Base-by-base conservation (phyloP, 35 echinoderm and acorn worm species). In the Anneissia japonica region DNA sequence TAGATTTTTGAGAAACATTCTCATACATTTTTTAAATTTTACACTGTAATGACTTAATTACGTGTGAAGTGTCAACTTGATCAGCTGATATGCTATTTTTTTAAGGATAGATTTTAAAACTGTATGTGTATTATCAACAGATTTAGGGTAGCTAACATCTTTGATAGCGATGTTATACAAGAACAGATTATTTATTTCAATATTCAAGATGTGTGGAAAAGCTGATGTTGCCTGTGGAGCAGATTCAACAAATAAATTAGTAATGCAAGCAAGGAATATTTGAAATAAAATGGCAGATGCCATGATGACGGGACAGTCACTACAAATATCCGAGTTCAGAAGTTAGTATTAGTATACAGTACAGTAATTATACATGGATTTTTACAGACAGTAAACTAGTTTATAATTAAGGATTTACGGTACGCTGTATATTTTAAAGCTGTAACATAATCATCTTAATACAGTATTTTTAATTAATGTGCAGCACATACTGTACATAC, bases 11-110 rank as follows among this genome's bases (percentile, higher is more conserved):
- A n/a, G n/a, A n/a, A 43, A 35, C 74, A 29, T 77, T 37, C 35
- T 35, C 29, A 74, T 4, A 38, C 81, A 84, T 90, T 32, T 31
- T 46, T 36, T 90, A 84, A 45, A 90, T 45, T 90, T 90, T 90
- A 32, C 81, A 84, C 38, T 56, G 30, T 36, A 84, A 84, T 41
- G 74, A 77, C 46, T 84, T 81, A 12, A 89, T 21, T 16, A 84
- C 72, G 46, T 26, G 46, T 21, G 80, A 30, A 30, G 72, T 43
- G 40, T 89, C 32, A 77, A 89, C 31, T 12, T 46, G 33, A 74
- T 89, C 56, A 31, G 76, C 12, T 38, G 86, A 72, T 41, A 88
- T 56, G 36, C 74, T 31, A 55, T 88, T 40, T 35, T 81, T 88
- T 21, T 13, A n/a, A 11, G 82, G 76, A 17, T 81, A 46, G n/a